Conservation (phyloP, 2,113 vertebrate genomes). For the Phainopepla nitens region DNA sequence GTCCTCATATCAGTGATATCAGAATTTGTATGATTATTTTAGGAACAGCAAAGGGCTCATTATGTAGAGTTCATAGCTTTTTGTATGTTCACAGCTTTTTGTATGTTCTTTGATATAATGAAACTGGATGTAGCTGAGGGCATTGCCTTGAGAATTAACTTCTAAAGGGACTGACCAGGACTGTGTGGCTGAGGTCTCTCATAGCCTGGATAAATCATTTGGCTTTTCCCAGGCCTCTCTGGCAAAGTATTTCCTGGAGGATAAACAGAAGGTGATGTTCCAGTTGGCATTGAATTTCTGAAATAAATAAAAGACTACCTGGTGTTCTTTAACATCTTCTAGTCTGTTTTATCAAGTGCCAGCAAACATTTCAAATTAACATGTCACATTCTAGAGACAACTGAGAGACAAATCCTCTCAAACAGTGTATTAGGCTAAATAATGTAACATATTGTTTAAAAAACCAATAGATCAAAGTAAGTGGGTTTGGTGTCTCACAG, state of each 20-base stretch:
- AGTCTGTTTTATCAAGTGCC: not conserved
- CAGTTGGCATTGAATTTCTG: not conserved
- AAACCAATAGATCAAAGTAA: not conserved
- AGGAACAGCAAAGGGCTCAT: fast-evolving
- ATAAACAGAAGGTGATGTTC: not conserved
- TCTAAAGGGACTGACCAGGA: not conserved
- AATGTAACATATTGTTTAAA: not conserved
- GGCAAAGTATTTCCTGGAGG: not conserved
- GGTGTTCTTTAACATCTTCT: not conserved
- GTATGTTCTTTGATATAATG: not conserved
- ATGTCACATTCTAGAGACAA: not conserved
- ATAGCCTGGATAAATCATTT: not conserved
- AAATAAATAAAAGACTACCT: not conserved
- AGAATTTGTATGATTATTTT: not conserved
- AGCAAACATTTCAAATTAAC: not conserved
- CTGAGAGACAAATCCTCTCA: not conserved
- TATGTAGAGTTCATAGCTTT: not conserved
- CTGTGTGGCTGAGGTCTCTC: not conserved
- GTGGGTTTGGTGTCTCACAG: not conserved
- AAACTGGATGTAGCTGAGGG: not conserved
- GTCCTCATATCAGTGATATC: not conserved
- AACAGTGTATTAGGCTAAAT: not conserved
- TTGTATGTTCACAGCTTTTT: not conserved
- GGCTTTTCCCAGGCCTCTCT: not conserved
- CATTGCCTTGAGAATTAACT: not conserved